Evolutionary conservation across 2,888 invertebrate species (phyloP).

Genomic region (Dynastes grantii): DNA sequence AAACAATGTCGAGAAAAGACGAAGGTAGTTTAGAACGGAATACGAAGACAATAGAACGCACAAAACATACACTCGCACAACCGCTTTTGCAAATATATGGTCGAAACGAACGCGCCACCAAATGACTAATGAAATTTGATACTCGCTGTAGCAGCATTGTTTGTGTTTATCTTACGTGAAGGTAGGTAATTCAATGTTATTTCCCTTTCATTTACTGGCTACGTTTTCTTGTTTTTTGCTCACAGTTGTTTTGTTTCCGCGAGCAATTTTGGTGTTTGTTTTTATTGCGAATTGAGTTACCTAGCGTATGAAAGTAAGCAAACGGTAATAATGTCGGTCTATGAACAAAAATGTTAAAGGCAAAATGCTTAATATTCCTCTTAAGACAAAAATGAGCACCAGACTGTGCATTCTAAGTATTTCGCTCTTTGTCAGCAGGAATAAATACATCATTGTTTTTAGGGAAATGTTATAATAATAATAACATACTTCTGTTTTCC

Average conservation of each 20-base stretch:
- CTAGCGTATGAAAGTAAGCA: neutral
- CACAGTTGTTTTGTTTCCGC: neutral
- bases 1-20: neutral
- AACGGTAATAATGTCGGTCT: neutral
- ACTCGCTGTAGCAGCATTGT: conserved; percentile 23
- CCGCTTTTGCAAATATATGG: neutral
- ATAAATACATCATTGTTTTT: too few relatives aligned
- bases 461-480: too few relatives aligned
- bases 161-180: conserved; percentile 31
- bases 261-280: neutral
- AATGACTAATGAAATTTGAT: conserved; percentile 34
- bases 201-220: conserved; percentile 39
- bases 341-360: too few relatives aligned
- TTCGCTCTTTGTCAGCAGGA: too few relatives aligned
- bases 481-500: too few relatives aligned
- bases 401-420: too few relatives aligned
- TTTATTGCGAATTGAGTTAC: conserved; percentile 11
- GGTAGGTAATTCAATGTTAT: conserved; percentile 27
- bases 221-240: conserved; percentile 1
- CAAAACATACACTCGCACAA: neutral
- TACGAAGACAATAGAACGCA: neutral
- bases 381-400: too few relatives aligned
- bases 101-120: neutral
- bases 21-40: neutral
- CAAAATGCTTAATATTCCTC: too few relatives aligned